phyloP scores from a whole-genome alignment of 2,888 invertebrate genomes.

The Volucella bombylans region DNA sequence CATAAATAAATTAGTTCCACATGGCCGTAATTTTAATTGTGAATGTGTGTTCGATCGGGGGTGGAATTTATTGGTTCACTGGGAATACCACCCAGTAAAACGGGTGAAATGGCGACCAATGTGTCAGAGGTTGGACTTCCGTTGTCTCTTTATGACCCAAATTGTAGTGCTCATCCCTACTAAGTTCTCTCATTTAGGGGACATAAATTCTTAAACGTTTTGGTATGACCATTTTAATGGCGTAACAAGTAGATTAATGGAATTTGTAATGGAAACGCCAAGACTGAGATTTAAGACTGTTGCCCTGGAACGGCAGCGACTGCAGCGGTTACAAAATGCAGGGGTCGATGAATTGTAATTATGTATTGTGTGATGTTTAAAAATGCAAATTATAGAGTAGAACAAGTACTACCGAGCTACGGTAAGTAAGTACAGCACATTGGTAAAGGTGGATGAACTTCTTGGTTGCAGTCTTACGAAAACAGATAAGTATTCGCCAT shows the following conservation, averaged over 20 bases:
- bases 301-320: background rate
- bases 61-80: slow-evolving; percentile 4
- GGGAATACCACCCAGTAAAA: background rate
- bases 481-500: too few relatives aligned
- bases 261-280: slow-evolving; percentile 16
- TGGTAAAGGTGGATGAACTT: too few relatives aligned
- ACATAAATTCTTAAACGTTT: slow-evolving; percentile 32
- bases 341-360: too few relatives aligned
- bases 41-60: slow-evolving; percentile 25
- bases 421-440: too few relatives aligned
- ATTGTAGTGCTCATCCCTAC: slow-evolving; percentile 9
- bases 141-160: slow-evolving; percentile 20
- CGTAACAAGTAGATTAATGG: slow-evolving; percentile 40
- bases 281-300: slow-evolving; percentile 21
- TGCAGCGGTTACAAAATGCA: too few relatives aligned
- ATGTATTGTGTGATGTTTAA: too few relatives aligned
- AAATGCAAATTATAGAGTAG: too few relatives aligned
- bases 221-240: slow-evolving; percentile 30
- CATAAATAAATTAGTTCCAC: slow-evolving; percentile 42
- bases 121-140: background rate
- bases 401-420: too few relatives aligned
- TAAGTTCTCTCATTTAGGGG: slow-evolving; percentile 20
- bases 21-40: slow-evolving; percentile 36
- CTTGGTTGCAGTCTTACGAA: too few relatives aligned
- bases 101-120: background rate